Evolutionary conservation across 2,797 vertebrate genomes (phyloP), one percentile per base, ranked within the genome.

Genomic region (Perodicticus potto): DNA sequence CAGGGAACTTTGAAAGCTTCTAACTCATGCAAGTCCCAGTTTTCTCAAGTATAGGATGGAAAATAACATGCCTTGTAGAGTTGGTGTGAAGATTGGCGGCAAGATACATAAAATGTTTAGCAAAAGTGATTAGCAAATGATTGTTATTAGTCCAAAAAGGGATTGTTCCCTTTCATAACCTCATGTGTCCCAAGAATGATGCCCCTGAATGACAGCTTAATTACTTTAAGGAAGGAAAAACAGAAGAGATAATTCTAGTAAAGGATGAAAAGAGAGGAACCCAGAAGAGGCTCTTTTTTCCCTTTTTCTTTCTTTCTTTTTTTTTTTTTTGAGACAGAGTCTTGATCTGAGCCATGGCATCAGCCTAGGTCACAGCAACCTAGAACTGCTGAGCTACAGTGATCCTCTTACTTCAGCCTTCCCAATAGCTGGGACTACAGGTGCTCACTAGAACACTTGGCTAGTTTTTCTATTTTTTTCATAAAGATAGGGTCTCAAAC

Each of bases 1-100:
- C 49, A 0, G 16, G 87, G 34, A 32, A 59, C 6, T 72, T 16
- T 11, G 59, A 94, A 69, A 73, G 3, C 17, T 82, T 43, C 4
- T 61, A 69, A 37, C 12, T 90, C 49, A 27, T 69, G 53, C 94
- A 45, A 76, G 45, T 89, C 61, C 78, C 53, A 80, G 37, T 95
- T 88, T 72, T 32, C 37, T 67, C 20, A 73, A 11, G 37, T 91
- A 59, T 32, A 34, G 89, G 87, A 86, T 69, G 40, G 14, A n/a
- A 49, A 88, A 57, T 20, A 59, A 65, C 17, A 8, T 49, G 55
- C 20, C 7, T 90, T 34, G 8, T 25, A 55, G 40, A 19, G 6
- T 5, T 63, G 23, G 1, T 32, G 22, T 43, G n/a, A 91, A 37
- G 32, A 91, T 67, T 63, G 53, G 53, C 11, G 3, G 16, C 49